These are phyloP conservation scores for Donacobius atricapilla DNA, from an alignment of 2,113 vertebrate genomes.

Conservation along the genomic window DNA sequence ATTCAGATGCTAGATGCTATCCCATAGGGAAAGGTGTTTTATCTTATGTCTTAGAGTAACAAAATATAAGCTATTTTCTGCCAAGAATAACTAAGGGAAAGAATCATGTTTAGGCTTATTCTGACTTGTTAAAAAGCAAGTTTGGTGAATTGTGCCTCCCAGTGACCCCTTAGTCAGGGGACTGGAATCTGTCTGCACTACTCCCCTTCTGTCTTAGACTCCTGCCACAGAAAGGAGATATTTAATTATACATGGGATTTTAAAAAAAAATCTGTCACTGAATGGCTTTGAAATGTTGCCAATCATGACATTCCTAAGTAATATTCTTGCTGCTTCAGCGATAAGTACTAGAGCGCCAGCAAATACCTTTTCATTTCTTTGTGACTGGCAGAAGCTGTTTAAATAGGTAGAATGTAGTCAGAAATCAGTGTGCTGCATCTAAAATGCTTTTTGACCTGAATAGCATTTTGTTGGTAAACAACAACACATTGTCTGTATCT, in stretches of 20 bases:
- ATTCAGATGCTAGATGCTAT: not conserved
- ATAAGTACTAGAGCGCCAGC: not conserved
- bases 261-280: not conserved
- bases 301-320: slow-evolving; percentile 11
- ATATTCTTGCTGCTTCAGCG: slow-evolving; percentile 5
- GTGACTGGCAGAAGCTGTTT: not conserved
- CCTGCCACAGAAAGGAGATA: not conserved
- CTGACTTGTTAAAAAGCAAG: not conserved
- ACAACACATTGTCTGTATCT: not conserved
- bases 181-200: not conserved
- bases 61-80: not conserved
- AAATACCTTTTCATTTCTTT: not conserved
- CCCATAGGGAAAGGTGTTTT: not conserved
- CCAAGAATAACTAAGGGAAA: not conserved
- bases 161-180: not conserved
- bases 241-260: not conserved
- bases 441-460: not conserved
- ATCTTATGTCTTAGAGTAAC: not conserved
- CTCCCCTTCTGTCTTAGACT: not conserved
- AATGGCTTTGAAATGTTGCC: slow-evolving; percentile 7
- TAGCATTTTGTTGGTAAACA: not conserved
- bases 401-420: not conserved
- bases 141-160: not conserved
- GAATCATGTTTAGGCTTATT: not conserved
- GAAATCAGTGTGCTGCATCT: not conserved